Evolutionary conservation across 2,888 invertebrate species (phyloP).

Genomic region (Vanessa cardui): DNA sequence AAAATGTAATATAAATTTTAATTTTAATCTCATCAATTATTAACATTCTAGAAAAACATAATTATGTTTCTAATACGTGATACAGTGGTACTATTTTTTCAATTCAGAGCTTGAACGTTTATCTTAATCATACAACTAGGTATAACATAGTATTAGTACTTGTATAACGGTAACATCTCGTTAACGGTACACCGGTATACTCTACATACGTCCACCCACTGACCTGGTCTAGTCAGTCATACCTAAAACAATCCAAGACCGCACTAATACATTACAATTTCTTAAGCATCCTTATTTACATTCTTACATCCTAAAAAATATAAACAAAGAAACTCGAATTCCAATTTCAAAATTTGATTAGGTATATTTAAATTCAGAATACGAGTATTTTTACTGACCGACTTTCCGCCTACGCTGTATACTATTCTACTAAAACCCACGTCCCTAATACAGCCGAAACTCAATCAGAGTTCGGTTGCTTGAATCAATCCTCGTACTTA

Average conservation of each 20-base stretch:
- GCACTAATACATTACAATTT: neutral
- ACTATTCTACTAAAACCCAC: neutral
- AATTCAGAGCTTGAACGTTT: constrained; percentile 7
- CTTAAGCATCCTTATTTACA: neutral
- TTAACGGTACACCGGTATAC: constrained; percentile 26
- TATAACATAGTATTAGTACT: constrained; percentile 7
- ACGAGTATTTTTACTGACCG: neutral
- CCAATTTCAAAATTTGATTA: neutral
- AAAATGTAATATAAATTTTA: too few species aligned
- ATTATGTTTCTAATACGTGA: neutral
- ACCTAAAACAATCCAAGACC: constrained; percentile 9
- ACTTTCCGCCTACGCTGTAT: neutral
- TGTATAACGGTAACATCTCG: constrained; percentile 28
- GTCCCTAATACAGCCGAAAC: neutral
- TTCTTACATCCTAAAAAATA: neutral
- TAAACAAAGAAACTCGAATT: neutral
- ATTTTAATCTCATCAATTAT: too few species aligned
- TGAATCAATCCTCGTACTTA: neutral
- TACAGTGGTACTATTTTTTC: neutral
- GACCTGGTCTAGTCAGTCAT: constrained; percentile 22
- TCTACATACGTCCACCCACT: constrained; percentile 34
- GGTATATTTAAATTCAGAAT: neutral
- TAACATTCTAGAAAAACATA: too few species aligned
- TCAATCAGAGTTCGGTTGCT: neutral
- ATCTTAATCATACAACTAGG: constrained; percentile 7